Conservation (phyloP, 2,888 invertebrate genomes). For the Mesopsocus fuscifrons region DNA sequence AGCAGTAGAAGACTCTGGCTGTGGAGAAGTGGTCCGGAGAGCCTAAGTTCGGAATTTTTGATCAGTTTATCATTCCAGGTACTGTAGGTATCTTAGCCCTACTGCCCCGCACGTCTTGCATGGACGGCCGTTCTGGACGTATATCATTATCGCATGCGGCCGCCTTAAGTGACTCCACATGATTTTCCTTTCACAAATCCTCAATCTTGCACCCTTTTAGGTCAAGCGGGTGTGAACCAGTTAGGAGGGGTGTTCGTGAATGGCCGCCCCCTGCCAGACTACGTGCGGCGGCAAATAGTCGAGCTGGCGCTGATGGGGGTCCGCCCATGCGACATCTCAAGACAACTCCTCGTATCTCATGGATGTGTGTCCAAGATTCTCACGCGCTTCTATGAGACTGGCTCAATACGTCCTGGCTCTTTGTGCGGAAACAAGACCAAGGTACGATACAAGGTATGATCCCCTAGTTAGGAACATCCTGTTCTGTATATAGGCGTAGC, state of each 20-base stretch:
- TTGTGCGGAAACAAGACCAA: constrained; percentile 91
- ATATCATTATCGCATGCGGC: no score
- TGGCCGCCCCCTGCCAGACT: constrained; percentile 90
- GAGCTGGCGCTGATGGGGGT: constrained; percentile 89
- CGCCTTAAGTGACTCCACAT: no score
- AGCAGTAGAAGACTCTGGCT: no score
- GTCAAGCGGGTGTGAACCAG: constrained; percentile 94
- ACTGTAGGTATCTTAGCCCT: no score
- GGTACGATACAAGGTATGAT: constrained; percentile 36
- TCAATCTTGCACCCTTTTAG: constrained; percentile 35
- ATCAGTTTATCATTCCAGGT: no score
- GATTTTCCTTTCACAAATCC: no score
- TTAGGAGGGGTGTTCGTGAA: constrained; percentile 94
- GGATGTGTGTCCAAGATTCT: constrained; percentile 96
- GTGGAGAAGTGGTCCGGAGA: no score
- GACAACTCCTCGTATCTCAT: constrained; percentile 87
- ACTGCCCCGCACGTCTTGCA: no score
- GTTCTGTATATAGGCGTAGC: not conserved
- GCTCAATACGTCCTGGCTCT: constrained; percentile 85
- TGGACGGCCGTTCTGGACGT: no score
- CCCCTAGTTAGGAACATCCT: not conserved
- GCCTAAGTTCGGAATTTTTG: no score
- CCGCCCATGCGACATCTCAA: constrained; percentile 88
- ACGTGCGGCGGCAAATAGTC: constrained; percentile 80
- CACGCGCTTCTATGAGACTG: constrained; percentile 91